Evolutionary conservation across 2,113 vertebrate species (phyloP).

Genomic region (Paramisgurnus dabryanus): DNA sequence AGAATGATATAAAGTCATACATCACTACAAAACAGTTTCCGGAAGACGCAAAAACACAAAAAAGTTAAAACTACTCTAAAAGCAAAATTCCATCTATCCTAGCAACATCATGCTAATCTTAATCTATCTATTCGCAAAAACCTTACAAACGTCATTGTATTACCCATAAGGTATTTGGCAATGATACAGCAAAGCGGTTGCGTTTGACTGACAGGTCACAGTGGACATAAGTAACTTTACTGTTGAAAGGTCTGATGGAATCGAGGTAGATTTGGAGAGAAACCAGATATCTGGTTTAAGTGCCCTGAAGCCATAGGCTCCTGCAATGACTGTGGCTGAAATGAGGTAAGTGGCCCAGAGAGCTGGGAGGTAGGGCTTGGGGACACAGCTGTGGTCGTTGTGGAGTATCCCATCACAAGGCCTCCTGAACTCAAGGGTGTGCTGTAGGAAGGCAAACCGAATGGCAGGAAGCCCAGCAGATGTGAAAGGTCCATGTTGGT

Average conservation of each 20-base stretch:
- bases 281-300: conserved; percentile 89
- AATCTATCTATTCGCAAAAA: conserved; percentile 34
- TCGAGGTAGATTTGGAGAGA: conserved; percentile 92
- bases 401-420: conserved; percentile 88
- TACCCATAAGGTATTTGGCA: conserved; percentile 7
- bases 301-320: conserved; percentile 86
- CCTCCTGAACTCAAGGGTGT: conserved; percentile 85
- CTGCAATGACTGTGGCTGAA: conserved; percentile 79
- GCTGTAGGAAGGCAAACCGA: conserved; percentile 89
- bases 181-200: neutral
- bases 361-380: conserved; percentile 62
- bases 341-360: conserved; percentile 66
- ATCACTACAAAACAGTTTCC: conserved; percentile 48
- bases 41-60: conserved; percentile 2
- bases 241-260: conserved; percentile 97
- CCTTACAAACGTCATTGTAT: conserved; percentile 7
- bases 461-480: conserved; percentile 90
- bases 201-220: conserved; percentile 19
- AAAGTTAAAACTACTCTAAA: conserved; percentile 50
- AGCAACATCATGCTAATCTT: conserved; percentile 27
- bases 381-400: conserved; percentile 62
- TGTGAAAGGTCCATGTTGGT: conserved; percentile 95
- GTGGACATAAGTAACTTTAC: conserved; percentile 47
- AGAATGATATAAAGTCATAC: conserved; percentile 32
- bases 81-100: conserved; percentile 45